phyloP scores from a whole-genome alignment of 2,797 vertebrate species.

The Sebastes elongatus region DNA sequence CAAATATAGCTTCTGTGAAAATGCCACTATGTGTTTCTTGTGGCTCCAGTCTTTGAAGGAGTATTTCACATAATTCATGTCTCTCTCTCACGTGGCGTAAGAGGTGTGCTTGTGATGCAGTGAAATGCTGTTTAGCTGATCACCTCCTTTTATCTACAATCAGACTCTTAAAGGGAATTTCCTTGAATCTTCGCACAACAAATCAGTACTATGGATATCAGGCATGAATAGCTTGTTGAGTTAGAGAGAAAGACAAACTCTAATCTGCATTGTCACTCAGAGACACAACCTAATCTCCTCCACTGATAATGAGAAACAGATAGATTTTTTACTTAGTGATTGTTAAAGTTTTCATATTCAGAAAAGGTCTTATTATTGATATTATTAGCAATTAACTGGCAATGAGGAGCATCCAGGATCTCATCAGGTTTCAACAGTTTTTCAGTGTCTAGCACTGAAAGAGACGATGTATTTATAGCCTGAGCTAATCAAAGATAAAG shows the following conservation, averaged over 20 bases:
- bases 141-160: conserved; percentile 29
- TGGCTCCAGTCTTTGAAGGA: conserved; percentile 63
- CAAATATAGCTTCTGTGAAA: conserved; percentile 70
- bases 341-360: background rate
- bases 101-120: conserved; percentile 44
- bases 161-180: conserved; percentile 10
- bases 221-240: background rate
- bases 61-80: conserved; percentile 56
- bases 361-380: background rate
- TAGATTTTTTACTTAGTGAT: conserved; percentile 8
- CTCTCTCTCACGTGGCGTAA: conserved; percentile 29
- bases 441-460: background rate
- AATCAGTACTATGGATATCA: background rate
- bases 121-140: conserved; percentile 41
- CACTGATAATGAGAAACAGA: background rate
- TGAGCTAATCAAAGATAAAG: background rate
- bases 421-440: background rate
- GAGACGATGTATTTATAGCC: background rate
- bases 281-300: background rate
- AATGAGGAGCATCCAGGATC: background rate
- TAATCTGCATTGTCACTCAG: background rate
- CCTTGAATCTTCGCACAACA: background rate
- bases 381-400: background rate
- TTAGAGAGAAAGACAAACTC: background rate
- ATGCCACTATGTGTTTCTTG: conserved; percentile 63